Conservation (phyloP, 2,113 vertebrate genomes). For the Aspiorhynchus laticeps region DNA sequence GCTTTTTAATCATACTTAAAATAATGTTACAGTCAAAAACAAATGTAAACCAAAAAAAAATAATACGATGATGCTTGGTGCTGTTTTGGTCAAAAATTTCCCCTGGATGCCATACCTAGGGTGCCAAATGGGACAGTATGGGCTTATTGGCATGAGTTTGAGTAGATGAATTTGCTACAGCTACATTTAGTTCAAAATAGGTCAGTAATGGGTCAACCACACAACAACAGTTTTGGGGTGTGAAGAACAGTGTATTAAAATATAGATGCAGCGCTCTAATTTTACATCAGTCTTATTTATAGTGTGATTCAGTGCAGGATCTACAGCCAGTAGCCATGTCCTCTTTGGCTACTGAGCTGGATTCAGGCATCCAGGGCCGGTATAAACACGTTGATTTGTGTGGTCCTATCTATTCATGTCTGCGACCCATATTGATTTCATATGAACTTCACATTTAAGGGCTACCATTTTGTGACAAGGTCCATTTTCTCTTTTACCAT, state of each 20-base stretch:
- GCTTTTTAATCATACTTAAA: background rate
- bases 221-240: background rate
- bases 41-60: no score
- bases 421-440: slow-evolving; percentile 38
- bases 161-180: background rate
- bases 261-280: slow-evolving; percentile 4
- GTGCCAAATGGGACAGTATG: background rate
- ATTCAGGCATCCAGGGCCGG: background rate
- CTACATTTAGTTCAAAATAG: background rate
- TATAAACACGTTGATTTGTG: slow-evolving; percentile 42
- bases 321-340: background rate
- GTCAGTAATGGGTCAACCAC: background rate
- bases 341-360: background rate
- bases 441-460: slow-evolving; percentile 48
- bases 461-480: slow-evolving; percentile 35
- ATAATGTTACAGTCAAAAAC: background rate
- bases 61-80: background rate
- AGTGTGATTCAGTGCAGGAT: background rate
- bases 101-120: background rate
- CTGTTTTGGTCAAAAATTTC: background rate
- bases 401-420: slow-evolving; percentile 24
- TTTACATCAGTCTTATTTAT: slow-evolving; percentile 33
- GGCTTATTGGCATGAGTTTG: background rate
- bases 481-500: slow-evolving; percentile 38
- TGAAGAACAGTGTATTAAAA: background rate